These are phyloP conservation scores for Aythya fuligula DNA, from an alignment of 2,797 vertebrate species.

Conservation along the genomic window DNA sequence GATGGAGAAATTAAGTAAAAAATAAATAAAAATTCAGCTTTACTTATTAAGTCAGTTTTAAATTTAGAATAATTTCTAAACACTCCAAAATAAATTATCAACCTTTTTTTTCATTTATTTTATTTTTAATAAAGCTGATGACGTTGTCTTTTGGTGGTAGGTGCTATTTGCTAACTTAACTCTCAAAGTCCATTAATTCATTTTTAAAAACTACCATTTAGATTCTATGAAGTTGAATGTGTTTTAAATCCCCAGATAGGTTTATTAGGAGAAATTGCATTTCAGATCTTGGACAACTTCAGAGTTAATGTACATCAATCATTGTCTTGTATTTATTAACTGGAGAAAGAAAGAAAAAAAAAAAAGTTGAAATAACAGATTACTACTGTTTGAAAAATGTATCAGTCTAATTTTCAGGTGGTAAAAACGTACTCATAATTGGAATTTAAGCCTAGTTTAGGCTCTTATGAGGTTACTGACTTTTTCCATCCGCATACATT, in stretches of 20 bases:
- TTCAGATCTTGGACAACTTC: not conserved
- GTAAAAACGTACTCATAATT: not conserved
- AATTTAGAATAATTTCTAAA: not conserved
- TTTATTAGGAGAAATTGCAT: slow-evolving; percentile 7
- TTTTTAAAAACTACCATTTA: not conserved
- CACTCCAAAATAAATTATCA: not conserved
- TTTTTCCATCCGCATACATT: not conserved
- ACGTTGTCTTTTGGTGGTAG: not conserved
- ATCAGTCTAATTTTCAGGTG: not conserved
- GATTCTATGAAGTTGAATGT: not conserved
- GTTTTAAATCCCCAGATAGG: slow-evolving; percentile 12
- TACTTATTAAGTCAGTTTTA: not conserved
- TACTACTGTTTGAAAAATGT: not conserved
- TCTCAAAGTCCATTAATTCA: not conserved
- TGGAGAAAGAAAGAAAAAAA: not conserved
- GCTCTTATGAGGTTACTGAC: not conserved
- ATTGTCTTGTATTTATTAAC: not conserved
- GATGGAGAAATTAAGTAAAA: not conserved
- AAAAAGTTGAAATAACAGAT: not conserved
- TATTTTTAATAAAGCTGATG: not conserved
- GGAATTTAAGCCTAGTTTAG: slow-evolving; percentile 3
- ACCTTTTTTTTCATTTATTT: not conserved
- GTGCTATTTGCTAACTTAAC: not conserved
- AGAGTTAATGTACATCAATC: not conserved
- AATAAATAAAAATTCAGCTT: not conserved